Base-by-base conservation (phyloP, 2,113 vertebrate species). In the Archocentrus centrarchus region DNA sequence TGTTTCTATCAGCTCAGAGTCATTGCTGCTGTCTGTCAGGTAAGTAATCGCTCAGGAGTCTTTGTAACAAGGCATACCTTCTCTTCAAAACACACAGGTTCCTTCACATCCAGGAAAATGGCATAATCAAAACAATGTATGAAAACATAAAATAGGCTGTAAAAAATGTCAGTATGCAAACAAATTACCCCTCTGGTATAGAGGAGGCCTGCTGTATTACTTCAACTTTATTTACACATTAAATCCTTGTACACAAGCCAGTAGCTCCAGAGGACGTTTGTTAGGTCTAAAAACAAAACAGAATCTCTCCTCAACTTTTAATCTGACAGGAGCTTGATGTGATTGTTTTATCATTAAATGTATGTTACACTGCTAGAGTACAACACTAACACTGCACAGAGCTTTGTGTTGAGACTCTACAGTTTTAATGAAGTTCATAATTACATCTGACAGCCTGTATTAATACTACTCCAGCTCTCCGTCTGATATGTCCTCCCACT, bases 341-440 rank as follows among this genome's bases (percentile, higher is more conserved):
- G 44, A 70, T 8, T 70, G 18, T 9, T 70, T 70, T 20, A 10
- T 70, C 5, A 17, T n/a, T n/a, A 44, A 44, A 66, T 53, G 1
- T 18, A 44, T 66, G n/a, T 15, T 70, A 50, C 66, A 50, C 50
- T 50, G 50, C 24, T 24, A 30, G 24, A 70, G 44, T 30, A 24
- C 24, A 70, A 73, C 27, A 55, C 27, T 8, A 32, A 73, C 47
- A 73, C 8, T 18, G 66, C 73, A 79, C 35, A 41, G 44, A 79
- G 50, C 44, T 73, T 35, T 10, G 37, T 39, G 68, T 18, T 55
- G 68, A 73, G 68, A 73, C 27, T 59, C 22, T 81, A 81, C 73
- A 81, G 55, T 84, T 88, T 60, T 77, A 64, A 86, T 82, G 62
- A 77, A 84, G 61, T 84, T 88, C 75, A 77, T 82, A 86, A 86